Evolutionary conservation across 2,113 vertebrate species (phyloP).

Genomic region (Muscicapa adusta): DNA sequence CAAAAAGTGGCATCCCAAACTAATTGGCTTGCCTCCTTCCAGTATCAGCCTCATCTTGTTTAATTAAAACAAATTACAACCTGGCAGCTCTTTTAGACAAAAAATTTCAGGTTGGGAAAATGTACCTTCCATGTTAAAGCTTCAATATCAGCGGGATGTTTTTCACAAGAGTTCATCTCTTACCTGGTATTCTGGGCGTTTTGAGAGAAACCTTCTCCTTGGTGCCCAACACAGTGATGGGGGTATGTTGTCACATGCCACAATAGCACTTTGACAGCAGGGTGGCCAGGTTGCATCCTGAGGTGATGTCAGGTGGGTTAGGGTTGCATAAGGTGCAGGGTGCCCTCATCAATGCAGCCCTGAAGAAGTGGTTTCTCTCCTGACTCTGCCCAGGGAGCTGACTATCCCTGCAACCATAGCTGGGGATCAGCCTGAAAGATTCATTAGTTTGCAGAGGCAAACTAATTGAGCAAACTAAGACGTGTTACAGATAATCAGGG

Average conservation of each 20-base stretch:
- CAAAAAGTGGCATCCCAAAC: constrained; percentile 42
- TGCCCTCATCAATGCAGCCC: neutral
- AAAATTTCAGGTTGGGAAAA: neutral
- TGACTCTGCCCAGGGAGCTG: neutral
- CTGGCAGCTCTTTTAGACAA: neutral
- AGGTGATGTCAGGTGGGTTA: neutral
- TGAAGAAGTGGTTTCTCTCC: neutral
- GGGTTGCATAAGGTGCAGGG: neutral
- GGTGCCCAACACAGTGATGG: neutral
- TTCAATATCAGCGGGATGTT: fast-evolving
- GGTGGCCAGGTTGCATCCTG: neutral
- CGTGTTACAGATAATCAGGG: neutral
- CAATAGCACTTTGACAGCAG: neutral
- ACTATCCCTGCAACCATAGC: fast-evolving
- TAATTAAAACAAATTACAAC: constrained; percentile 58
- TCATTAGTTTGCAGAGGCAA: neutral
- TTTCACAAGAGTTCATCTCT: neutral
- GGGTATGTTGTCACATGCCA: fast-evolving
- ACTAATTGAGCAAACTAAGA: too few relatives aligned
- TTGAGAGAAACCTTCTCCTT: neutral
- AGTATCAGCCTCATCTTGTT: constrained; percentile 11
- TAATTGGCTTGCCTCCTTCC: constrained; percentile 47
- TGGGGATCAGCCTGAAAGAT: neutral
- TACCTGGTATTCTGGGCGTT: neutral
- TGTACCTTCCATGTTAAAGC: neutral